phyloP scores from a whole-genome alignment of 2,888 invertebrate species.

The Carpatolechia fugitivella region DNA sequence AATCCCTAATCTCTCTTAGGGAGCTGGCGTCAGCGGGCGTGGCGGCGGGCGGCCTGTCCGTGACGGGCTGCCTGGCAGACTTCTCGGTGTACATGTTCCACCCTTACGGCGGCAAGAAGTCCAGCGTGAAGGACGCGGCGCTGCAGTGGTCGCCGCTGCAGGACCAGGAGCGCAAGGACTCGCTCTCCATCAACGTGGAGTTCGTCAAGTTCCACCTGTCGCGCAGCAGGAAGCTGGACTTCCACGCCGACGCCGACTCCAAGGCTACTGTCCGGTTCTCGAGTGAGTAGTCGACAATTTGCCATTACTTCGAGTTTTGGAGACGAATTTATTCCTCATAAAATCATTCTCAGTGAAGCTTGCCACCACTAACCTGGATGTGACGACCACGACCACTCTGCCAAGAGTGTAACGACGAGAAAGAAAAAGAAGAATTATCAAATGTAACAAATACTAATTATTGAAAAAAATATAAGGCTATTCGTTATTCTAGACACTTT shows the following conservation, averaged over 20 bases:
- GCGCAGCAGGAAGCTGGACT: constrained; percentile 92
- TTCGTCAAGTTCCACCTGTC: constrained; percentile 98
- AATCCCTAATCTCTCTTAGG: too few species aligned
- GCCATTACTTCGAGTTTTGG: too few species aligned
- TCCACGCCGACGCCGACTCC: constrained; percentile 84
- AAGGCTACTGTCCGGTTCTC: constrained; percentile 95
- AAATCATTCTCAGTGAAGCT: too few species aligned
- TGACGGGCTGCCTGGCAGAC: constrained; percentile 97
- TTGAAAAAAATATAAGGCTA: too few species aligned
- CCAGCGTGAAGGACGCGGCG: constrained; percentile 77
- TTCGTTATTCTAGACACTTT: too few species aligned
- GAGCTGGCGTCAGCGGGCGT: constrained; percentile 50
- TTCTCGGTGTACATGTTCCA: constrained; percentile 99
- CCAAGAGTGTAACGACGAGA: too few species aligned
- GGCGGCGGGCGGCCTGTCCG: constrained; percentile 91
- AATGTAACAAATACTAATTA: too few species aligned
- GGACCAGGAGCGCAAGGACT: constrained; percentile 95
- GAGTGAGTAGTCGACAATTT: too few species aligned
- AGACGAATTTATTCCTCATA: too few species aligned
- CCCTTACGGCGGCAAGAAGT: constrained; percentile 96
- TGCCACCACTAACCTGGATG: too few species aligned
- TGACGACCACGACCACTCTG: too few species aligned
- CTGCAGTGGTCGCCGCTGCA: constrained; percentile 93
- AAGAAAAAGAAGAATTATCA: too few species aligned
- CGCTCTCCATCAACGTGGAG: constrained; percentile 96